These are phyloP conservation scores for Neodiprion lecontei DNA, from an alignment of 1,140 invertebrate species.

Conservation along the genomic window DNA sequence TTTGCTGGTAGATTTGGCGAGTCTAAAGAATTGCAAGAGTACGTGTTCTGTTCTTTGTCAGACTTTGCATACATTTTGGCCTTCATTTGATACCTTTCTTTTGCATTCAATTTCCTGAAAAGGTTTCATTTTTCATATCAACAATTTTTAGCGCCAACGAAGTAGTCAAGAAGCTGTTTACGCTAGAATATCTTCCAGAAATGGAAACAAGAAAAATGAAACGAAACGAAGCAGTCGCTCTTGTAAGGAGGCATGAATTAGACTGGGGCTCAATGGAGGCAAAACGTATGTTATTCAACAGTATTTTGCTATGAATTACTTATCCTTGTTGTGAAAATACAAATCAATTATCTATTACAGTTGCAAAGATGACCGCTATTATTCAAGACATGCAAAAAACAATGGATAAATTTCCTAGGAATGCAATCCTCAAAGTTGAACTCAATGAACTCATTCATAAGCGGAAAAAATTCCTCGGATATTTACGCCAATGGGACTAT, in stretches of 20 bases:
- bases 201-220: conserved; percentile 48
- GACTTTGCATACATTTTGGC: neutral
- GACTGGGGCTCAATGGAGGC: conserved; percentile 66
- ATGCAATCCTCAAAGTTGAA: conserved; percentile 61
- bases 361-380: conserved; percentile 63
- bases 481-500: conserved; percentile 77
- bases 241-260: conserved; percentile 64
- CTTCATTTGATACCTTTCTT: conserved; percentile 10
- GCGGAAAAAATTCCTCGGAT: conserved; percentile 75
- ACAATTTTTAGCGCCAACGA: conserved; percentile 63
- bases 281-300: conserved; percentile 54
- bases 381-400: conserved; percentile 66
- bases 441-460: conserved; percentile 79
- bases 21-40: conserved; percentile 65
- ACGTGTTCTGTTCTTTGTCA: conserved; percentile 32
- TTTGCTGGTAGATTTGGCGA: conserved; percentile 50
- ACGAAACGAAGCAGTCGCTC: conserved; percentile 54
- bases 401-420: conserved; percentile 59
- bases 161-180: conserved; percentile 65
- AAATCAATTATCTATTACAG: conserved; percentile 49
- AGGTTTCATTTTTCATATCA: conserved; percentile 3
- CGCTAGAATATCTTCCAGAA: conserved; percentile 61
- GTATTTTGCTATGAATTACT: neutral
- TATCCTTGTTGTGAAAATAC: neutral
- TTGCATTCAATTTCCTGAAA: neutral